Percentiles rank a stretch among this genome's conserved stretches.
Evolutionary conservation across 2,888 invertebrate genomes (phyloP).

Genomic region (Lampropteryx suffumata): DNA sequence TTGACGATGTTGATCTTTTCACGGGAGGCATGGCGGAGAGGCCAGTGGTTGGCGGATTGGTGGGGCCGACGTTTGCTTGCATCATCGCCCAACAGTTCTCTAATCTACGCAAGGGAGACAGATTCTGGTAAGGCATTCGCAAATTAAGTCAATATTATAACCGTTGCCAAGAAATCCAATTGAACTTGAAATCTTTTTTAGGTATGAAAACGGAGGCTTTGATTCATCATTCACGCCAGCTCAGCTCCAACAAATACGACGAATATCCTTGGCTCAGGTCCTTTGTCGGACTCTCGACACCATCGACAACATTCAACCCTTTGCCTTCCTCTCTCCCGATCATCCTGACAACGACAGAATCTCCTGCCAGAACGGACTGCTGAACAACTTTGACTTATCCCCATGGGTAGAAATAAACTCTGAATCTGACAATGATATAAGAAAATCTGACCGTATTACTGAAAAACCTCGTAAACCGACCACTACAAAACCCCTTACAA

Average conservation of each 20-base stretch:
- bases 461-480: slow-evolving; percentile 47
- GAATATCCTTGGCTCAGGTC: slow-evolving; percentile 88
- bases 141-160: background rate
- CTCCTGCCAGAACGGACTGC: slow-evolving; percentile 79
- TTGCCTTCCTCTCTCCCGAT: slow-evolving; percentile 86
- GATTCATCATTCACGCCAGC: slow-evolving; percentile 89
- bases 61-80: slow-evolving; percentile 94
- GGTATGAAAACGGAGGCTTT: slow-evolving; percentile 90
- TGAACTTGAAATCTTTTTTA: slow-evolving; percentile 37
- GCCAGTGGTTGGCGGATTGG: slow-evolving; percentile 89
- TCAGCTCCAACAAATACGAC: slow-evolving; percentile 88
- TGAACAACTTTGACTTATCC: slow-evolving; percentile 83
- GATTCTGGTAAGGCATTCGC: slow-evolving; percentile 84
- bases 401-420: slow-evolving; percentile 83
- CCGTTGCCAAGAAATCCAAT: no score
- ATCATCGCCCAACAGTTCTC: slow-evolving; percentile 94
- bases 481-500: slow-evolving; percentile 38
- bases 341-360: slow-evolving; percentile 83
- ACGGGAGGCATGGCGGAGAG: slow-evolving; percentile 92
- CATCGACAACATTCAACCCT: slow-evolving; percentile 87
- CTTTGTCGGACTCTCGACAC: slow-evolving; percentile 86
- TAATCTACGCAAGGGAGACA: slow-evolving; percentile 89
- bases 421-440: slow-evolving; percentile 64
- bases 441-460: slow-evolving; percentile 57
- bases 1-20: slow-evolving; percentile 93